Base-by-base conservation (phyloP, 2,113 vertebrate species). In the Corythoichthys intestinalis region DNA sequence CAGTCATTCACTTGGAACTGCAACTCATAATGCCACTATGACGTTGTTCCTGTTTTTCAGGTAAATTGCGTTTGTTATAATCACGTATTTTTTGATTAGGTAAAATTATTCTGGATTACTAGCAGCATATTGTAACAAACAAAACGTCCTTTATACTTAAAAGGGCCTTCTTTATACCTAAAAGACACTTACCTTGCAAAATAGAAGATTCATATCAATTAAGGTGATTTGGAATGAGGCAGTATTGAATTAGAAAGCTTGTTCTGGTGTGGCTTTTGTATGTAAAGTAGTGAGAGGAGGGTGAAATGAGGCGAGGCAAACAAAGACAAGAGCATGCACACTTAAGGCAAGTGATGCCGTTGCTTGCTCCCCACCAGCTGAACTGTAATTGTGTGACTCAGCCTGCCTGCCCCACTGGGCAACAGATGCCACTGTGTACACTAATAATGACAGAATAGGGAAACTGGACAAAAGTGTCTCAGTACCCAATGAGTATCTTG, bases 391-490 rank as follows among this genome's bases (percentile, higher is more conserved):
- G 72, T 65, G 72, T 90, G 87, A 89, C 79, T 86, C 82, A 89
- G 73, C 64, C 80, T 72, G 73, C 64, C 80, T 72, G 85, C 77
- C 88, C 86, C 73, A 80, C 83, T 84, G 87, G 83, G 87, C 81
- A 89, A 80, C 89, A 89, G 84, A 90, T 89, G 88, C 83, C 84
- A 82, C 64, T 46, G 72, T 80, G 75, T 75, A 77, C 76, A 85
- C 72, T 67, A 79, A 85, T 73, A 65, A 66, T 76, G 72, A 72
- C 76, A 75, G 77, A 80, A 79, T 70, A 80, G 74, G 64, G 60
- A 44, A n/a, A 77, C 58, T 66, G 66, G 70, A 80, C 71, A 68
- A 69, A 77, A 37, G 73, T 52, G 66, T 74, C 17, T n/a, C 59
- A 61, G 39, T 41, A 41, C 59, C 10, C 15, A 11, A n/a, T 10